These are phyloP conservation scores for Napeogenes sylphis DNA, from an alignment of 2,888 invertebrate genomes.

Conservation along the genomic window DNA sequence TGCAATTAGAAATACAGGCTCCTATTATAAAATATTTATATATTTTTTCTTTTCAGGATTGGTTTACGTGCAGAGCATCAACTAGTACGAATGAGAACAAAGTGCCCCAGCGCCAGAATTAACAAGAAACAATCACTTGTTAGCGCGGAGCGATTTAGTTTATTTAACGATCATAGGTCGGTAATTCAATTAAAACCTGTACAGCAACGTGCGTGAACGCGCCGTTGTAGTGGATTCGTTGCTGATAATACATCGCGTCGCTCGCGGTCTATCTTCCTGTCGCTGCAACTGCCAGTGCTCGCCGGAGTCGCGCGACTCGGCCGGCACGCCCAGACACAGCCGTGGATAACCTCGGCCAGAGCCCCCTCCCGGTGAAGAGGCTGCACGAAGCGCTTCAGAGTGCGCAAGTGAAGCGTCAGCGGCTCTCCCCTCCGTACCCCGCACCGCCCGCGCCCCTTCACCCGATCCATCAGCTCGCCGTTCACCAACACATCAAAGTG, in stretches of 20 bases:
- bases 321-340: conserved; percentile 74
- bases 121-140: conserved; percentile 48
- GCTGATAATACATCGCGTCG: conserved; percentile 59
- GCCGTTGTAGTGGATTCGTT: conserved; percentile 52
- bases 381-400: conserved; percentile 79
- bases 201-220: conserved; percentile 50
- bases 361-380: conserved; percentile 77
- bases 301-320: conserved; percentile 77
- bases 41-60: conserved; percentile 63
- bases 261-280: conserved; percentile 64
- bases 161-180: conserved; percentile 29
- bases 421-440: conserved; percentile 78
- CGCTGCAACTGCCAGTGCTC: conserved; percentile 71
- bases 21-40: conserved; percentile 17
- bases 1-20: conserved; percentile 12
- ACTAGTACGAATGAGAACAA: conserved; percentile 55
- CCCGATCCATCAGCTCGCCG: conserved; percentile 69
- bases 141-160: conserved; percentile 33
- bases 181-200: conserved; percentile 51
- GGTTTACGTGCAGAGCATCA: conserved; percentile 61
- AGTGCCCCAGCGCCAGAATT: conserved; percentile 56
- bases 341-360: conserved; percentile 78
- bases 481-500: conserved; percentile 72
- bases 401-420: conserved; percentile 80
- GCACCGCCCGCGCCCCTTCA: conserved; percentile 67